Evolutionary conservation across 2,113 vertebrate species (phyloP).

Genomic region (Prietella phreatophila): DNA sequence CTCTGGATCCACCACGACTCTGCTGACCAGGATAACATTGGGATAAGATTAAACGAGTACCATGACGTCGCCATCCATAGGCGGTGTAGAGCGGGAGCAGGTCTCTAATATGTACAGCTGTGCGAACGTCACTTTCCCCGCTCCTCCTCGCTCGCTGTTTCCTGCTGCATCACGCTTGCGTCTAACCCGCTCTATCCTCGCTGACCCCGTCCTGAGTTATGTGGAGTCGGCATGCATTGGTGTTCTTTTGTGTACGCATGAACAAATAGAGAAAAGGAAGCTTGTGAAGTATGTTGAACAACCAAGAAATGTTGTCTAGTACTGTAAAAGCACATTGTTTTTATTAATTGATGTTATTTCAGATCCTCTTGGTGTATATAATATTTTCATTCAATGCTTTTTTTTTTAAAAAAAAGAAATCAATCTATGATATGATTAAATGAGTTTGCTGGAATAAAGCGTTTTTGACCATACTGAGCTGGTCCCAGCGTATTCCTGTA

Average conservation of each 20-base stretch:
- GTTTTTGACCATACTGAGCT: slow-evolving; percentile 69
- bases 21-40: not conserved
- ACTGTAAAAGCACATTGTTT: slow-evolving; percentile 64
- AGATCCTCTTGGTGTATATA: slow-evolving; percentile 79
- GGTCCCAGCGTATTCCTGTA: slow-evolving; percentile 67
- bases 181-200: not conserved
- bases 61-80: not conserved
- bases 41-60: not conserved
- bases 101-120: not conserved
- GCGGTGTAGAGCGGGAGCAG: not conserved
- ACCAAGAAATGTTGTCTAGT: not conserved
- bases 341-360: slow-evolving; percentile 81
- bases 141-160: slow-evolving; percentile 51
- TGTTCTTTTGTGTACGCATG: slow-evolving; percentile 82
- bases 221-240: slow-evolving; percentile 85
- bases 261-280: slow-evolving; percentile 53
- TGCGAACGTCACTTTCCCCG: slow-evolving; percentile 35
- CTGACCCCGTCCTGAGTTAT: slow-evolving; percentile 60
- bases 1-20: not conserved
- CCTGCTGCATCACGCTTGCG: slow-evolving; percentile 19
- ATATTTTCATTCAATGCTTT: slow-evolving; percentile 81
- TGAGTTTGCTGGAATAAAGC: slow-evolving; percentile 86
- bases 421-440: too few species aligned
- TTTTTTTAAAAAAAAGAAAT: too few species aligned
- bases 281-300: slow-evolving; percentile 44